A percentile compares a stretch with the other conserved stretches of the same genome.
phyloP scores from a whole-genome alignment of 1,140 invertebrate genomes.

The Penaeus chinensis region DNA sequence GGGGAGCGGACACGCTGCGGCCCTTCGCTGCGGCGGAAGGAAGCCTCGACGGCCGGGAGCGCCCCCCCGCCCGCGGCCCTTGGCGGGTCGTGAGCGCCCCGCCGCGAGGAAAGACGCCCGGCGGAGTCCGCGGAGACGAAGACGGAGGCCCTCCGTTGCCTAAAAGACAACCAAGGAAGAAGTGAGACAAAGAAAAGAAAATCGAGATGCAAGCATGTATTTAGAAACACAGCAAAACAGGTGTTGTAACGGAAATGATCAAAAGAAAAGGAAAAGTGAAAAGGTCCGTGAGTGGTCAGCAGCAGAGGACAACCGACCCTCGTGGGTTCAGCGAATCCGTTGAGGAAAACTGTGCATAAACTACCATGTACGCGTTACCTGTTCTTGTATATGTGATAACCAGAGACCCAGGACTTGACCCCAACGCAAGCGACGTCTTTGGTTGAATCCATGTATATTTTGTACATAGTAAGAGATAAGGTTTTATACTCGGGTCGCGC shows the following conservation, averaged over 20 bases:
- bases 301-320: too few relatives aligned
- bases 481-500: constrained; percentile 55
- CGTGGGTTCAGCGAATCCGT: too few relatives aligned
- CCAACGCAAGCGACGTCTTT: background rate
- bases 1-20: too few relatives aligned
- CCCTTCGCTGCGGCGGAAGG: too few relatives aligned
- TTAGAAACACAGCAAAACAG: constrained; percentile 44
- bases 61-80: too few relatives aligned
- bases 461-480: constrained; percentile 51
- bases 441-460: constrained; percentile 49
- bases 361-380: constrained; percentile 35
- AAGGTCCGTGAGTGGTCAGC: too few relatives aligned
- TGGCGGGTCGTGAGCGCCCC: too few relatives aligned
- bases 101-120: too few relatives aligned
- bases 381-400: constrained; percentile 52
- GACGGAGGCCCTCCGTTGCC: constrained; percentile 2
- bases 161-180: constrained; percentile 19
- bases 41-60: too few relatives aligned
- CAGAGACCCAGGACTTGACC: constrained; percentile 23
- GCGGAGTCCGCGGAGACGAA: too few relatives aligned
- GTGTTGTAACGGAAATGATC: constrained; percentile 26
- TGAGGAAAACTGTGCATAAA: background rate
- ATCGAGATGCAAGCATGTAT: constrained; percentile 16
- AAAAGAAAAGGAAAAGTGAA: background rate
- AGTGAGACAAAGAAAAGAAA: background rate